phyloP scores from a whole-genome alignment of 2,797 vertebrate species.

The Zenarchopterus dispar region DNA sequence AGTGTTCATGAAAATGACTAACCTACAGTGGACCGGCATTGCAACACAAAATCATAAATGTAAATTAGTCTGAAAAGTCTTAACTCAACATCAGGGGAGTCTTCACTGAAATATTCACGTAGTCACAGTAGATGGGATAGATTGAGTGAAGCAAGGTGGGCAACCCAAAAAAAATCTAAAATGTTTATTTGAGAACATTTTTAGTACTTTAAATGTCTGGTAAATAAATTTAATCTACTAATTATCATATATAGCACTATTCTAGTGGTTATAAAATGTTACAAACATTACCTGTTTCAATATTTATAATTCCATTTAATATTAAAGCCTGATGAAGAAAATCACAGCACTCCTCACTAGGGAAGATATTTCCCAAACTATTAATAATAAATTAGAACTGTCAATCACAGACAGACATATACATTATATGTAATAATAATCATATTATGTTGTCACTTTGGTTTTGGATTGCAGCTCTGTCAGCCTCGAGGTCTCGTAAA shows the following conservation, averaged over 20 bases:
- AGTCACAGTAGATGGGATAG: too few species aligned
- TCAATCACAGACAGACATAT: conserved; percentile 69
- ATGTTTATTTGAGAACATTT: neutral
- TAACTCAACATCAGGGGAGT: too few species aligned
- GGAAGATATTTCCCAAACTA: conserved; percentile 60
- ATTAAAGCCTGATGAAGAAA: conserved; percentile 50
- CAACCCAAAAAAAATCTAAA: too few species aligned
- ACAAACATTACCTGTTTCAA: conserved; percentile 31
- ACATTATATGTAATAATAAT: conserved; percentile 58
- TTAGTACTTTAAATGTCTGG: neutral
- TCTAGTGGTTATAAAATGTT: conserved; percentile 26
- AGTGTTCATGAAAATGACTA: too few species aligned
- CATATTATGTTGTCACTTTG: conserved; percentile 17
- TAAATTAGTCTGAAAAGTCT: too few species aligned
- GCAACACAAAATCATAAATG: too few species aligned
- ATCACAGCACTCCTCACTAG: conserved; percentile 46
- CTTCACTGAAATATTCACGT: too few species aligned
- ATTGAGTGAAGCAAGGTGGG: too few species aligned
- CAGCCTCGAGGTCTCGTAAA: too few species aligned
- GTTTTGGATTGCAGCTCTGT: conserved; percentile 5
- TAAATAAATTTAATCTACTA: too few species aligned
- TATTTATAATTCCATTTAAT: conserved; percentile 55
- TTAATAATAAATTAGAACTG: conserved; percentile 75
- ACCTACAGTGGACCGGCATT: too few species aligned
- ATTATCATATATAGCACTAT: too few species aligned